Evolutionary conservation across 1,140 invertebrate genomes (phyloP), one percentile per base, ranked within the genome.

Genomic region (Tetramorium simillimum): DNA sequence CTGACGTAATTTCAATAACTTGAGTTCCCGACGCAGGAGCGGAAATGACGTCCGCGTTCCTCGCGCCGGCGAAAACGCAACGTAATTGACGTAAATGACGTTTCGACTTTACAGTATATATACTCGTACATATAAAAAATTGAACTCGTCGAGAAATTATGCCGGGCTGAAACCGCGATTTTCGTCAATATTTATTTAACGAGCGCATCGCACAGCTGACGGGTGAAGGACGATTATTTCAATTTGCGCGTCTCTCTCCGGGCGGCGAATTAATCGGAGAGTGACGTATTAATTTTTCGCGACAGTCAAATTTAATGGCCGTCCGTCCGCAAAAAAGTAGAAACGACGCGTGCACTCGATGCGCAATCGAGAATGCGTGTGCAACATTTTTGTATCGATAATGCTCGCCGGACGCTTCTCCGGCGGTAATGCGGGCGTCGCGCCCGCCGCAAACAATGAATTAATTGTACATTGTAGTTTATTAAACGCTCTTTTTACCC

Each of bases 401-500:
- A 84, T 84, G 14, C 51, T 53, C 4, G 2, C 18, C 49, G 16
- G 21, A 51, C 28, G 53, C 56, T n/a, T n/a, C n/a, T 56, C 24
- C 18, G 28, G 18, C 21, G 40, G 53, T 40, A 53, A 58, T 33
- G 43, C 80, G 24, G 51, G 40, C 51, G 43, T 37, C 53, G 80
- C 51, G 24, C 24, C 24, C 58, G 53, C 24, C 67, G 21, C 69
- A 46, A 84, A 84, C 80, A 73, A 60, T 60, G 69, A 60, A 84
- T 84, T 75, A 84, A 75, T 73, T 84, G 40, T 46, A 53, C 40
- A 12, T 21, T 60, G 53, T 75, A 84, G 69, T 84, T 84, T 84
- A 84, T 84, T 84, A 84, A 84, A 84, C 40, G 69, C 40, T 60
- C 53, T 84, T 84, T 75, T 84, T 24, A 33, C 3, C 33, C 33